Percentiles rank a stretch among this genome's conserved stretches.
Conservation (phyloP, 2,888 invertebrate species). For the Netelia melanura region DNA sequence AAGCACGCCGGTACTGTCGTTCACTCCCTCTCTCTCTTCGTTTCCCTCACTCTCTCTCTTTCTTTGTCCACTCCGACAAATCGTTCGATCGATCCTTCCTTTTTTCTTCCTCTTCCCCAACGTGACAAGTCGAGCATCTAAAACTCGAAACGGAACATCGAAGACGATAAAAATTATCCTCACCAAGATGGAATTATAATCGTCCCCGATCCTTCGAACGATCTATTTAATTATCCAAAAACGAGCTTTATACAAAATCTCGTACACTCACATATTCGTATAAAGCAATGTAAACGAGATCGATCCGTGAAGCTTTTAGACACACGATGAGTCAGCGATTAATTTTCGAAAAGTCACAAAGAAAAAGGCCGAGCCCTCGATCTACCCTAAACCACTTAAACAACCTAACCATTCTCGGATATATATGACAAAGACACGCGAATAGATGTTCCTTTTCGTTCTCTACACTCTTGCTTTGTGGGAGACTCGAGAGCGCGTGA, state of each 20-base stretch:
- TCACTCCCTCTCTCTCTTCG: conserved; percentile 71
- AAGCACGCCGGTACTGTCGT: conserved; percentile 78
- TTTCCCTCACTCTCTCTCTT: conserved; percentile 19
- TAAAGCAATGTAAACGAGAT: background rate
- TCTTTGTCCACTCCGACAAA: conserved; percentile 49
- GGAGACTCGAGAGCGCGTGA: conserved; percentile 53
- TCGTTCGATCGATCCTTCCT: conserved; percentile 57
- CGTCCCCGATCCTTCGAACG: background rate
- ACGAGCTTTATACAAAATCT: background rate
- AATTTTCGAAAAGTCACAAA: conserved; percentile 42
- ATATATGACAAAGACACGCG: background rate
- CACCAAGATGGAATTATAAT: conserved; percentile 14
- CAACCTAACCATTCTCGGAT: background rate
- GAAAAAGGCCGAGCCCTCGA: conserved; percentile 19
- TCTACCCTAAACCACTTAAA: background rate
- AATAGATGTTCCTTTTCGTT: conserved; percentile 23
- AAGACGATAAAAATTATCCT: background rate
- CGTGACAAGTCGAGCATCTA: conserved; percentile 39
- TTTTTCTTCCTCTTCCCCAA: conserved; percentile 33
- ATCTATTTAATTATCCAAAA: background rate
- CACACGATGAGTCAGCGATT: background rate
- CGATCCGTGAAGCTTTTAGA: background rate
- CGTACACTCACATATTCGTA: background rate
- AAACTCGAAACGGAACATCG: conserved; percentile 10
- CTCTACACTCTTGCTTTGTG: conserved; percentile 10